These are phyloP conservation scores for Arrhopalites spinosus DNA, from an alignment of 2,888 invertebrate species.

Conservation along the genomic window DNA sequence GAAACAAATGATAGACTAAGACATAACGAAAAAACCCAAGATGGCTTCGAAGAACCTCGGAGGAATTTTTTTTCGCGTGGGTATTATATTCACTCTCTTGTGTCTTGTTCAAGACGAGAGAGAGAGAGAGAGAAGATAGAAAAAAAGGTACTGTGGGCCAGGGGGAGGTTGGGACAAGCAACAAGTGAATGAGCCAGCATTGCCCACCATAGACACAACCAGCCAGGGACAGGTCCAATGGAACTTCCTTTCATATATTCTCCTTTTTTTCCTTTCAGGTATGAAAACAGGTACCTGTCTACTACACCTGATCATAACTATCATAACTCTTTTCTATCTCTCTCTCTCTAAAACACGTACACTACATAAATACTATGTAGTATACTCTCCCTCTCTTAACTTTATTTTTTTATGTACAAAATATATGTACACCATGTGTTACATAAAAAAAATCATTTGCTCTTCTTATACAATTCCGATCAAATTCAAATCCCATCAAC, in stretches of 20 bases:
- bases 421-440: neutral
- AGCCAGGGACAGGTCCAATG: conserved; percentile 33
- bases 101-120: neutral
- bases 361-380: neutral
- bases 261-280: no score
- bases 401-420: neutral
- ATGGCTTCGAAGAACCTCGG: conserved; percentile 48
- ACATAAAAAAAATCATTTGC: conserved; percentile 5
- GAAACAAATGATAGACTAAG: conserved; percentile 39
- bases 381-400: neutral
- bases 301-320: conserved; percentile 45
- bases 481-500: conserved; percentile 25
- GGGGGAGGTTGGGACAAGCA: conserved; percentile 33
- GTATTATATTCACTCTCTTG: conserved; percentile 39
- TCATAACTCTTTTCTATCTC: conserved; percentile 38
- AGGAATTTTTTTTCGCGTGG: conserved; percentile 49
- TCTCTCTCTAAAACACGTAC: neutral
- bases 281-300: conserved; percentile 44
- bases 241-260: no score
- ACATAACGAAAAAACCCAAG: conserved; percentile 48
- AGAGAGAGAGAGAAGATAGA: conserved; percentile 18
- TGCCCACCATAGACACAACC: neutral
- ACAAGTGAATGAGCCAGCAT: conserved; percentile 16
- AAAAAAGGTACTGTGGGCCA: conserved; percentile 34
- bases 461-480: conserved; percentile 16